These are phyloP conservation scores for Lycocorax pyrrhopterus DNA, from an alignment of 2,113 vertebrate species.

Conservation along the genomic window DNA sequence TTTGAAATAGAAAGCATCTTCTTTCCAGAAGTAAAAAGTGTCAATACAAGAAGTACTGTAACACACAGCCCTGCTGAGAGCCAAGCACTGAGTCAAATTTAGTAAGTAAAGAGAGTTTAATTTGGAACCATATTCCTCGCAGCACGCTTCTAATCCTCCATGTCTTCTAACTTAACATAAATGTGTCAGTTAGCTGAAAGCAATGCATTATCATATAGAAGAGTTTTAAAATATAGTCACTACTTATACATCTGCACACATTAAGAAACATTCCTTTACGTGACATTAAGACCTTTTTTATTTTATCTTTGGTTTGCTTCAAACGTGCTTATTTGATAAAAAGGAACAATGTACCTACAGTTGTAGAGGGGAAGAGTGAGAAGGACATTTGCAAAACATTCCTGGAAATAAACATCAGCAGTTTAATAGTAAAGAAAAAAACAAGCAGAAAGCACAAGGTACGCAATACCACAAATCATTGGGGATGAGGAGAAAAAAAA, in stretches of 20 bases:
- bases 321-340: slow-evolving; percentile 86
- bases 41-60: slow-evolving; percentile 28
- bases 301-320: slow-evolving; percentile 67
- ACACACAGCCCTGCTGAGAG: slow-evolving; percentile 58
- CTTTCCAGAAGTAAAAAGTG: slow-evolving; percentile 41
- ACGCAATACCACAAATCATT: slow-evolving; percentile 56
- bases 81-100: slow-evolving; percentile 44
- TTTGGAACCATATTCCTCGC: slow-evolving; percentile 30
- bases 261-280: slow-evolving; percentile 69
- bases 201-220: slow-evolving; percentile 66
- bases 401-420: slow-evolving; percentile 91
- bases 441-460: slow-evolving; percentile 67
- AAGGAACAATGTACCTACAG: slow-evolving; percentile 93
- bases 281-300: slow-evolving; percentile 73
- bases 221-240: slow-evolving; percentile 61
- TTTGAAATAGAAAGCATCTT: slow-evolving; percentile 56
- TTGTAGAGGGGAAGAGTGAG: slow-evolving; percentile 88
- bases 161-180: slow-evolving; percentile 83
- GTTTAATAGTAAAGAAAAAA: slow-evolving; percentile 80
- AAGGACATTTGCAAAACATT: slow-evolving; percentile 87
- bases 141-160: slow-evolving; percentile 40
- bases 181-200: slow-evolving; percentile 72
- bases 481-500: background rate
- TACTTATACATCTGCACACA: slow-evolving; percentile 64
- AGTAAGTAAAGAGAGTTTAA: slow-evolving; percentile 20